phyloP scores from a whole-genome alignment of 2,888 invertebrate species.

The Agriopis leucophaearia region DNA sequence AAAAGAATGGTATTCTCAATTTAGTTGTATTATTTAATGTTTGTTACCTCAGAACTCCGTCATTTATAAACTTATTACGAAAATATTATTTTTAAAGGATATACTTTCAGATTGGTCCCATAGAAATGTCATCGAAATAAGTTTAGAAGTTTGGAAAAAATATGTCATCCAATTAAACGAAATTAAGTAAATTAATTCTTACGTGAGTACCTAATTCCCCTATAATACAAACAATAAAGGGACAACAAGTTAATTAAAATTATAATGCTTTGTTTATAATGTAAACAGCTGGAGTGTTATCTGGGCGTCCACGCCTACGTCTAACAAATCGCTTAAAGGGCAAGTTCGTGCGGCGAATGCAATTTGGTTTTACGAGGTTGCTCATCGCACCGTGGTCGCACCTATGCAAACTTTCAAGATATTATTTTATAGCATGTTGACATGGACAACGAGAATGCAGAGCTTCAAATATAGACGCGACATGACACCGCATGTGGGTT shows the following conservation, averaged over 20 bases:
- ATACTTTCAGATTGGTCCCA: too few species aligned
- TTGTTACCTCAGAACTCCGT: too few species aligned
- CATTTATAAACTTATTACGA: too few species aligned
- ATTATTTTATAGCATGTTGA: slow-evolving; percentile 37
- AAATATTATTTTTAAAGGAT: too few species aligned
- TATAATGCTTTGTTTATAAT: slow-evolving; percentile 11
- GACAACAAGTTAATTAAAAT: background rate
- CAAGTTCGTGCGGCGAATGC: slow-evolving; percentile 38
- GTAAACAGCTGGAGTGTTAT: slow-evolving; percentile 27
- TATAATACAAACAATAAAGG: too few species aligned
- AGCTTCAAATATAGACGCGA: slow-evolving; percentile 37
- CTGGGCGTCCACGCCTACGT: slow-evolving; percentile 32
- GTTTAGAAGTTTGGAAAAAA: too few species aligned
- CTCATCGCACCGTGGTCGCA: slow-evolving; percentile 41
- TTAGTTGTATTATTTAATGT: too few species aligned
- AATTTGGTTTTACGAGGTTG: slow-evolving; percentile 30
- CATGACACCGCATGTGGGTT: slow-evolving; percentile 58
- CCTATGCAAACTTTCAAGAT: slow-evolving; percentile 37
- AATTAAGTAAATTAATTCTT: too few species aligned
- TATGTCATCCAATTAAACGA: too few species aligned
- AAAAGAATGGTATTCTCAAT: too few species aligned
- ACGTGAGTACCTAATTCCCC: too few species aligned
- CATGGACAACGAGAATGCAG: slow-evolving; percentile 39
- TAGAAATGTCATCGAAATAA: too few species aligned
- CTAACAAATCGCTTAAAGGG: slow-evolving; percentile 35